Base-by-base conservation (phyloP, 2,113 vertebrate genomes). In the Hemiprocne comata region DNA sequence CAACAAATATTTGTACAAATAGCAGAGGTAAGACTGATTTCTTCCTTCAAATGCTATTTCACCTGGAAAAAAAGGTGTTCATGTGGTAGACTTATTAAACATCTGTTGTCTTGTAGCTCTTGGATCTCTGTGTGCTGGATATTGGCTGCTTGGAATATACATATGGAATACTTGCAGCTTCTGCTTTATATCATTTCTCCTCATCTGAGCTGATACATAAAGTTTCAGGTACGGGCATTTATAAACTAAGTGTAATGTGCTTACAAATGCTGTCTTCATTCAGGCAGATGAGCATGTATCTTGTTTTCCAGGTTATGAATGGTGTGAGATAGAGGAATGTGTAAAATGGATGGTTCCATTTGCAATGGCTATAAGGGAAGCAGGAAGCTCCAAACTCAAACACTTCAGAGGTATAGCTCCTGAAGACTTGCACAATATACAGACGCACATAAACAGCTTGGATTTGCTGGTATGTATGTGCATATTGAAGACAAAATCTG, bases 331-430 rank as follows among this genome's bases (percentile, higher is more conserved):
- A 42, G 98, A 99, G 86, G 96, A 97, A 23, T 99, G 99, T 51
- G 99, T 99, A 40, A 98, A 98, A 65, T 99, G 99, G 99, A 99
- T 99, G 99, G 98, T 99, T 51, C 99, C 99, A 0, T 99, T 99
- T 76, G 99, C 99, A 6, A 98, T 99, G 98, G 98, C 98, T 2
- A 98, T 99, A 21, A 98, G 97, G 81, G 99, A 99, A 89, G 86
- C 96, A 1, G 98, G 98, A 60, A 98, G 98, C 55, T 97, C 98
- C 7, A 95, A 97, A 13, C 98, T 99, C 80, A 99, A 99, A 97
- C 98, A 97, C 21, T 99, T 99, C 78, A 87, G 95, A 24, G 99
- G 98, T 25, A 91, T 99, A 50, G 90, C 98, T 33, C 79, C 94
- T 6, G 99, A 99, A 42, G 98, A 99, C 85, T 93, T 98, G 85